Percentiles rank a stretch among this genome's conserved stretches.
These are phyloP conservation scores for Sturmia bella DNA, from an alignment of 2,888 invertebrate genomes.

Conservation along the genomic window DNA sequence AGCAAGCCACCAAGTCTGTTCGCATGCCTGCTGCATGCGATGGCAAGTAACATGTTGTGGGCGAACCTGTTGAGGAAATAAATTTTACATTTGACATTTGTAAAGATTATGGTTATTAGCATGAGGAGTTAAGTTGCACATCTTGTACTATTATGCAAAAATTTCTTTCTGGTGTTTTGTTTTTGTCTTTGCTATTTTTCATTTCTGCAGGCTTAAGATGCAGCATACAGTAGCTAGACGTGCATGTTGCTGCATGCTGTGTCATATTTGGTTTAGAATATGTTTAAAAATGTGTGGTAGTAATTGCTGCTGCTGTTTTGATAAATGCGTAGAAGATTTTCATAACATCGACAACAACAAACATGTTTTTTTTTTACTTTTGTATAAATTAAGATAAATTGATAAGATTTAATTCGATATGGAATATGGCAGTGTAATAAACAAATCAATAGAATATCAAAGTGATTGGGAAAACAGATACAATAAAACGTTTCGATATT, in stretches of 20 bases:
- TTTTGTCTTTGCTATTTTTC: neutral
- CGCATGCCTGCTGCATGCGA: neutral
- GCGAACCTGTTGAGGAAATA: conserved; percentile 70
- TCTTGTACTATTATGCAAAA: conserved; percentile 51
- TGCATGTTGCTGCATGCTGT: conserved; percentile 52
- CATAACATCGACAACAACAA: conserved; percentile 31
- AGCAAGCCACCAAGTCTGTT: conserved; percentile 12
- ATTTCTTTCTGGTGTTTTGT: conserved; percentile 19
- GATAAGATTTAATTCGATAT: conserved; percentile 45
- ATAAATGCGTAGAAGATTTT: conserved; percentile 58
- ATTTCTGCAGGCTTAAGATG: neutral
- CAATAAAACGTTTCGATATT: too few species aligned
- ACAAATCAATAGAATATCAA: neutral
- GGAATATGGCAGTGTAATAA: neutral
- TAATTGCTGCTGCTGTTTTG: conserved; percentile 29
- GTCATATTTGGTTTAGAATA: conserved; percentile 2
- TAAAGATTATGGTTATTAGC: conserved; percentile 65
- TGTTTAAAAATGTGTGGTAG: conserved; percentile 34
- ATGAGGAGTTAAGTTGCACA: conserved; percentile 26
- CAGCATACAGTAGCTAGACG: conserved; percentile 30
- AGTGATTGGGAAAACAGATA: too few species aligned
- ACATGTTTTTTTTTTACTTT: conserved; percentile 35
- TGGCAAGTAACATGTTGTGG: conserved; percentile 57
- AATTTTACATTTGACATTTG: conserved; percentile 69
- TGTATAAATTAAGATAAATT: conserved; percentile 61